A percentile compares a stretch with the other conserved stretches of the same genome.
These are phyloP conservation scores for Chymomyza caudatula DNA, from an alignment of 2,888 invertebrate species.

Conservation along the genomic window DNA sequence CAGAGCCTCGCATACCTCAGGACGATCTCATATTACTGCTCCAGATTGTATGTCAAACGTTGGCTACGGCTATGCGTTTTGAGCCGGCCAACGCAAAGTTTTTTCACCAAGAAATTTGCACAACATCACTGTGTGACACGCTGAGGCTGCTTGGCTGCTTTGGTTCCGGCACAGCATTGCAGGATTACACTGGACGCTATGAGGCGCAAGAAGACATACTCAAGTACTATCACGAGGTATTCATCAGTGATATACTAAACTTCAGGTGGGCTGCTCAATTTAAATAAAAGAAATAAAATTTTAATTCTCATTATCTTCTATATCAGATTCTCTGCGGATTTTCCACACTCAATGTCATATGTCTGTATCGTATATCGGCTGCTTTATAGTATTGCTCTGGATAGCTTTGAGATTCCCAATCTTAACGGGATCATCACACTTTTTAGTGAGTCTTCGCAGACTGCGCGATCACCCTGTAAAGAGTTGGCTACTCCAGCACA, in stretches of 20 bases:
- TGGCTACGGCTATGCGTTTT: slow-evolving; percentile 98
- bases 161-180: slow-evolving; percentile 79
- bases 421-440: slow-evolving; percentile 82
- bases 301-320: neutral
- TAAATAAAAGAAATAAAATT: neutral
- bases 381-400: slow-evolving; percentile 96
- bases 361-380: slow-evolving; percentile 91
- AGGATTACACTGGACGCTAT: slow-evolving; percentile 77
- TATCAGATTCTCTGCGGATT: slow-evolving; percentile 83
- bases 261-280: slow-evolving; percentile 48
- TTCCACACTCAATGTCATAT: slow-evolving; percentile 89
- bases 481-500: slow-evolving; percentile 80
- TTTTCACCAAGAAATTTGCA: slow-evolving; percentile 97
- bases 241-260: slow-evolving; percentile 87
- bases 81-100: slow-evolving; percentile 99
- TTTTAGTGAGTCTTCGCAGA: slow-evolving; percentile 63
- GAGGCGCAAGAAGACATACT: slow-evolving; percentile 75
- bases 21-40: slow-evolving; percentile 87
- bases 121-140: slow-evolving; percentile 95
- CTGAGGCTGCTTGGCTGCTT: slow-evolving; percentile 96
- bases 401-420: slow-evolving; percentile 94
- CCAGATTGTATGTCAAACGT: slow-evolving; percentile 94
- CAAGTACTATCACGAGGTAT: slow-evolving; percentile 84
- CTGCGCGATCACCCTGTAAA: slow-evolving; percentile 73
- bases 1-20: slow-evolving; percentile 71